phyloP scores from a whole-genome alignment of 2,113 vertebrate genomes.

The Phycodurus eques region DNA sequence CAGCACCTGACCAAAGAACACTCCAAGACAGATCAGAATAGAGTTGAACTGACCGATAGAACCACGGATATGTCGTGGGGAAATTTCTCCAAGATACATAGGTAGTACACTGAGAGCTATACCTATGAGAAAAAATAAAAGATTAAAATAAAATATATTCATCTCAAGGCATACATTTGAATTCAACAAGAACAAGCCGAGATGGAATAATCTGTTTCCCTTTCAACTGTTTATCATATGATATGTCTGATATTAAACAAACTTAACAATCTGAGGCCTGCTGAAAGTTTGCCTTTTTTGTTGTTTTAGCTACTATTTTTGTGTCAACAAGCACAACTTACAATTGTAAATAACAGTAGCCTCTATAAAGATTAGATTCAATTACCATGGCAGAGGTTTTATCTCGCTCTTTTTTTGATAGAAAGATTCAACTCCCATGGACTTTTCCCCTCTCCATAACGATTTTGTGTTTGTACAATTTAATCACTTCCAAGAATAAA shows the following conservation, averaged over 20 bases:
- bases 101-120: conserved; percentile 88
- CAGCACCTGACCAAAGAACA: conserved; percentile 86
- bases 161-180: neutral
- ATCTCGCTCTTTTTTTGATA: neutral
- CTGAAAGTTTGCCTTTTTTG: too few species aligned
- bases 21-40: conserved; percentile 90
- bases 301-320: neutral
- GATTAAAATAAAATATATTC: neutral
- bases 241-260: too few species aligned
- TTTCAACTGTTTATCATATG: neutral
- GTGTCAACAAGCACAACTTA: neutral
- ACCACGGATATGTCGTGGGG: conserved; percentile 85
- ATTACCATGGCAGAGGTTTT: neutral
- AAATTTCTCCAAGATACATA: conserved; percentile 94
- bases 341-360: neutral
- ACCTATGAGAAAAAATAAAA: conserved; percentile 66
- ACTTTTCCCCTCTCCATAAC: neutral
- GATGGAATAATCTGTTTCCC: neutral
- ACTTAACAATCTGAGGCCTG: too few species aligned
- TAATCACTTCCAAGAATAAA: neutral
- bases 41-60: conserved; percentile 88
- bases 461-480: neutral
- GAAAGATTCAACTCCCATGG: neutral
- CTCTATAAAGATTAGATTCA: neutral
- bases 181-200: neutral